Base-by-base conservation (phyloP, 1,140 invertebrate species). In the Aphaenogaster floridana region DNA sequence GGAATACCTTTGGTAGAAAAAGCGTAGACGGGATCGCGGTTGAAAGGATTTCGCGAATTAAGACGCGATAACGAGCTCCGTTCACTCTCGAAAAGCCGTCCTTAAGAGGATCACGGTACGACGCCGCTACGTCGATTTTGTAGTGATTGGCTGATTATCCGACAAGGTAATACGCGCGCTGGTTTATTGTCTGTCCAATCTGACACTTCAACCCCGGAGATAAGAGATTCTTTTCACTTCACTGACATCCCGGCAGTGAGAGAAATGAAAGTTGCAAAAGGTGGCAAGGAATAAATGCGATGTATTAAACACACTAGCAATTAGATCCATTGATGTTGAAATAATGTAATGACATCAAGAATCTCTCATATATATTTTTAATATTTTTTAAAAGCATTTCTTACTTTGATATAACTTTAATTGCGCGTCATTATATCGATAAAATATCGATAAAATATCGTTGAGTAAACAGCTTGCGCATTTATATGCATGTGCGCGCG, bases 11-110 rank as follows among this genome's bases (percentile, higher is more conserved):
- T 87, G 83, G 72, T 90, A 71, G 88, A 84, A 90, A 91, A 91
- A 90, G 80, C 72, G 86, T 85, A 78, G 89, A 86, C 72, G 83
- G 78, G 80, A 87, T 79, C 63, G 86, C 90, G 92, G 89, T 91
- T 94, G 88, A 94, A 94, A 92, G 93, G 93, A 94, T 94, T 91
- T 89, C 84, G 83, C 54, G 89, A 91, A 93, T 93, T 93, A 94
- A 92, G 93, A 89, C 78, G 88, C 90, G 93, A 94, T 93, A 94
- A 94, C 92, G 93, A 94, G 93, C 90, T 88, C 81, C 76, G 69
- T 81, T 92, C 81, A 72, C 86, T 87, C 89, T 92, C 88, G 85
- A 92, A 87, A 90, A 91, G 90, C 91, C 86, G 77, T 61, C 86
- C 81, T 88, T 91, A 88, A 91, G 89, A 91, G 89, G 86, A 91